Evolutionary conservation across 2,888 invertebrate genomes (phyloP).

Genomic region (Acronicta psi): DNA sequence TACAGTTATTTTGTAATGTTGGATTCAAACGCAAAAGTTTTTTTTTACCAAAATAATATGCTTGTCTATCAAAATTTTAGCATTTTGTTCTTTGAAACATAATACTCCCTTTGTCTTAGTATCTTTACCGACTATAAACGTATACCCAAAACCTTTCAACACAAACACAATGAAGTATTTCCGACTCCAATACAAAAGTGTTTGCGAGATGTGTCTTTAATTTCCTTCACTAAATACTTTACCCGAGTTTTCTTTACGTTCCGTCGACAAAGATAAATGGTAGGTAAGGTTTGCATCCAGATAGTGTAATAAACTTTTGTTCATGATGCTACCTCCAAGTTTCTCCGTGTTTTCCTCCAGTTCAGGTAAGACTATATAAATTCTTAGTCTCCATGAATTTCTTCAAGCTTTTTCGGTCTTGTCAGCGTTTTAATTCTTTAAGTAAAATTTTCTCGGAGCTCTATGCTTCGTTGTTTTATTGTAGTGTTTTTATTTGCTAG

Average conservation of each 20-base stretch:
- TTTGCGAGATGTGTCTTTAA: constrained; percentile 72
- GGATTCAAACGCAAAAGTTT: neutral
- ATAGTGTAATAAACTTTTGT: constrained; percentile 78
- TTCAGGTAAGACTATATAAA: constrained; percentile 70
- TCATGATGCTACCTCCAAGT: constrained; percentile 63
- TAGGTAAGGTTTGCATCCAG: constrained; percentile 70
- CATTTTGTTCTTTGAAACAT: no score
- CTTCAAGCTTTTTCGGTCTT: constrained; percentile 52
- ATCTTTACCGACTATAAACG: no score
- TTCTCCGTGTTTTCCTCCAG: constrained; percentile 61
- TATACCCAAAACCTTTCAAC: neutral
- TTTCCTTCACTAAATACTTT: constrained; percentile 74
- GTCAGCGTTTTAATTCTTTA: constrained; percentile 58
- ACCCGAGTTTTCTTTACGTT: constrained; percentile 65
- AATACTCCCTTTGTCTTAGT: no score
- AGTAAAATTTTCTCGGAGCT: constrained; percentile 44
- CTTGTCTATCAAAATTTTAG: no score
- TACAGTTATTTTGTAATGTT: constrained; percentile 7
- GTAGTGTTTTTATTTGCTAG: constrained; percentile 31
- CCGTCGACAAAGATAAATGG: constrained; percentile 77
- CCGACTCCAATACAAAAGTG: constrained; percentile 55
- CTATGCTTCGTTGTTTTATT: constrained; percentile 32
- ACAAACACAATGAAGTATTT: constrained; percentile 53
- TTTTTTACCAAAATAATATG: no score
- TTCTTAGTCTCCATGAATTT: constrained; percentile 59